Percentiles rank a stretch among this genome's conserved stretches.
phyloP scores from a whole-genome alignment of 2,797 vertebrate genomes.

The Micropoecilia bifurca region DNA sequence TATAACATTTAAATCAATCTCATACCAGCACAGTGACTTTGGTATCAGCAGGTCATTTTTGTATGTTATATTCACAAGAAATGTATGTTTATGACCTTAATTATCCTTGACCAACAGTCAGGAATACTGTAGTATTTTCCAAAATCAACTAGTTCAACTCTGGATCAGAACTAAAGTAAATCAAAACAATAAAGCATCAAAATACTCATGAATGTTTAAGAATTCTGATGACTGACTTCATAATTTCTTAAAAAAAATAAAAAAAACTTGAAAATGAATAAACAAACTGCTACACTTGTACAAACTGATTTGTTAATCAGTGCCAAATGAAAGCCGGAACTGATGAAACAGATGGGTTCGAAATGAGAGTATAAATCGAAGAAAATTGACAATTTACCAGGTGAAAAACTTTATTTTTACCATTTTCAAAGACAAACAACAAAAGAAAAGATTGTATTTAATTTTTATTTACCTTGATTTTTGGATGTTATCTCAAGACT shows the following conservation, averaged over 20 bases:
- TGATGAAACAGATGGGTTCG: no score
- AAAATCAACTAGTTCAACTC: neutral
- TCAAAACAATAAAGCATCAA: neutral
- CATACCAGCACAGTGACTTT: no score
- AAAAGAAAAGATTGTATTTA: neutral
- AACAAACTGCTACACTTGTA: no score
- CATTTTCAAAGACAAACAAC: neutral
- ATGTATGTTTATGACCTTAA: neutral
- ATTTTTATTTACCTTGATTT: neutral
- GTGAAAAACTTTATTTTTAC: neutral
- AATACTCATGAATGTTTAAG: no score
- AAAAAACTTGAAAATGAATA: no score
- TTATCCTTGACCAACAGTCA: neutral
- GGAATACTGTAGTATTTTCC: neutral
- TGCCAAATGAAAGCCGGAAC: no score
- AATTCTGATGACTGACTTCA: no score
- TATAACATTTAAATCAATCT: neutral
- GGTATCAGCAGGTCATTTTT: no score
- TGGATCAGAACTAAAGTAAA: neutral
- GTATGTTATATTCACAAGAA: neutral
- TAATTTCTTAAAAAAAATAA: no score
- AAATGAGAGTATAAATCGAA: neutral
- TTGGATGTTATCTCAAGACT: neutral
- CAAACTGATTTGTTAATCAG: no score
- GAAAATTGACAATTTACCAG: neutral